These are phyloP conservation scores for Sarcophaga caerulescens DNA, from an alignment of 2,888 invertebrate genomes.

Conservation along the genomic window DNA sequence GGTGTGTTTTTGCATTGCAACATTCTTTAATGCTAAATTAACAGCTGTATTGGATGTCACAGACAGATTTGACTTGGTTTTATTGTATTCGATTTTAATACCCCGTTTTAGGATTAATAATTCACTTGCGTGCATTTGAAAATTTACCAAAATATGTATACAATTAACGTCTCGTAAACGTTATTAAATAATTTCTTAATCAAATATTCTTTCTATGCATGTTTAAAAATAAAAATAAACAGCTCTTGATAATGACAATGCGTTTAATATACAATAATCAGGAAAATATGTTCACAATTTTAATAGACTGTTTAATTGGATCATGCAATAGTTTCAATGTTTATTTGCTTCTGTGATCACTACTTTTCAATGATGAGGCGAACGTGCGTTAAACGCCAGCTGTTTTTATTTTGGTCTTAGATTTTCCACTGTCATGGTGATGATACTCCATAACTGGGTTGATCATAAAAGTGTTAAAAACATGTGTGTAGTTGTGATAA, in stretches of 20 bases:
- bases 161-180: constrained; percentile 20
- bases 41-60: too few species aligned
- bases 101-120: not conserved
- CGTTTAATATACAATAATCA: not conserved
- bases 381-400: too few species aligned
- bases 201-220: not conserved
- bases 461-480: too few species aligned
- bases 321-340: not conserved
- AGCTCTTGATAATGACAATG: constrained; percentile 19
- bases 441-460: too few species aligned
- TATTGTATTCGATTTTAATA: too few species aligned
- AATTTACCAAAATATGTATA: constrained; percentile 10
- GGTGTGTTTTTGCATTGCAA: too few species aligned
- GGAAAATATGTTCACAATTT: not conserved
- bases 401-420: too few species aligned
- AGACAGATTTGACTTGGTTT: too few species aligned
- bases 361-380: not conserved
- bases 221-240: not conserved
- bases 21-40: too few species aligned
- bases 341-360: not conserved
- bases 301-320: not conserved
- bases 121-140: constrained; percentile 26
- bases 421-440: too few species aligned
- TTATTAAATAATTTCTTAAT: constrained; percentile 47
- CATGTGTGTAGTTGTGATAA: too few species aligned